phyloP scores from a whole-genome alignment of 2,797 vertebrate species.

The Siniperca scherzeri region DNA sequence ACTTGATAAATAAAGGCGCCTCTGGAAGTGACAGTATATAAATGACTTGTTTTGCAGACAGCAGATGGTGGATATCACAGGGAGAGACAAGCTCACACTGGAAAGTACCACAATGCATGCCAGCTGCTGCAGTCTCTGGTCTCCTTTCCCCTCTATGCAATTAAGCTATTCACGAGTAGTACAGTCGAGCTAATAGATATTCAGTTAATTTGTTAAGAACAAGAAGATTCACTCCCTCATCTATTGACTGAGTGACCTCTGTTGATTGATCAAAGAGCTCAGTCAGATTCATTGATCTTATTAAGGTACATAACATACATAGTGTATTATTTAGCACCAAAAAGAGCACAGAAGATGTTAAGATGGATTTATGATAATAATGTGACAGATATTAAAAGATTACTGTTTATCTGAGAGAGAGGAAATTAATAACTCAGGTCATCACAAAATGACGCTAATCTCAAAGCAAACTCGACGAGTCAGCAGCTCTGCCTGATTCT shows the following conservation, averaged over 20 bases:
- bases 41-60: conserved; percentile 94
- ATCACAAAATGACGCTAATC: conserved; percentile 37
- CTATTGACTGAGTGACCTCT: conserved; percentile 70
- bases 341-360: conserved; percentile 10
- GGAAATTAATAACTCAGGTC: conserved; percentile 40
- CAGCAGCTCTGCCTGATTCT: conserved; percentile 59
- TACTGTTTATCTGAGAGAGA: conserved; percentile 27
- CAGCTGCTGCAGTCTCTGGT: conserved; percentile 91
- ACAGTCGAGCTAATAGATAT: conserved; percentile 69
- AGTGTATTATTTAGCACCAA: conserved; percentile 9
- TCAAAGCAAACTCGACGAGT: conserved; percentile 64
- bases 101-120: conserved; percentile 85
- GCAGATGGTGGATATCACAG: conserved; percentile 94
- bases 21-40: conserved; percentile 89
- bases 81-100: conserved; percentile 84
- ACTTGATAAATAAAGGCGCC: conserved; percentile 90
- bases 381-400: conserved; percentile 43
- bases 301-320: not conserved
- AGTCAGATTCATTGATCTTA: conserved; percentile 69
- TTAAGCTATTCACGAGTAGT: conserved; percentile 82
- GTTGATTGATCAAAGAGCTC: conserved; percentile 69
- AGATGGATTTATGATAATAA: conserved; percentile 24
- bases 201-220: conserved; percentile 79
- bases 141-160: conserved; percentile 79
- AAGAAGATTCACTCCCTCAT: conserved; percentile 68